Evolutionary conservation across 2,113 vertebrate species (phyloP).

Genomic region (Pterophyllum scalare): DNA sequence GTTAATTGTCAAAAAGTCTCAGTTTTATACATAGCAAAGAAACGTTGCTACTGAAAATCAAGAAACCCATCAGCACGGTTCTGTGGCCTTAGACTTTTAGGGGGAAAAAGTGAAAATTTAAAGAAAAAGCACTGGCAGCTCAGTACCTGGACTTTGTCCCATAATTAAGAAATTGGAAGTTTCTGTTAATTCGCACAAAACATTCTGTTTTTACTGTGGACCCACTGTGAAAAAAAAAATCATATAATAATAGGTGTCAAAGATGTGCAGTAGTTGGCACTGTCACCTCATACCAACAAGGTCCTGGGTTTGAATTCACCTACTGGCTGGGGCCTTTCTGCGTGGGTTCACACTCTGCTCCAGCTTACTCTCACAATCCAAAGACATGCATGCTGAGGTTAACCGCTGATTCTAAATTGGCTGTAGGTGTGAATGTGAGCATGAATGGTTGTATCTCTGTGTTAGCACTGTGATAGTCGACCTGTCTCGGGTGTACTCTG

Average conservation of each 20-base stretch:
- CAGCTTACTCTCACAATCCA: too few relatives aligned
- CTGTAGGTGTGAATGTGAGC: too few relatives aligned
- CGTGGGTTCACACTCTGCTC: too few relatives aligned
- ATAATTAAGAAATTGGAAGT: neutral
- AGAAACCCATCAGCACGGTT: neutral
- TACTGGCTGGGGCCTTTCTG: too few relatives aligned
- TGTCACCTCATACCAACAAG: neutral
- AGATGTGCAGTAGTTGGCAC: neutral
- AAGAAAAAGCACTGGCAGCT: neutral
- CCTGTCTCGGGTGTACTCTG: too few relatives aligned
- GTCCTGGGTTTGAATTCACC: neutral
- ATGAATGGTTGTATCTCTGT: too few relatives aligned
- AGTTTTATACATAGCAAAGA: neutral
- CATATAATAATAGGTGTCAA: neutral
- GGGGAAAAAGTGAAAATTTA: neutral
- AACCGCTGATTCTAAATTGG: too few relatives aligned
- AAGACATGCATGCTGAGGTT: too few relatives aligned
- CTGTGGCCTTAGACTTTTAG: too few relatives aligned
- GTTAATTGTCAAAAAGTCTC: too few relatives aligned
- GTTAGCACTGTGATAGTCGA: too few relatives aligned
- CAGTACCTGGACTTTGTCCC: neutral
- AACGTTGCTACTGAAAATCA: neutral
- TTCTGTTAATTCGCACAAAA: neutral
- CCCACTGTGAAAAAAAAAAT: neutral
- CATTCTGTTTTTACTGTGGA: neutral